These are phyloP conservation scores for Scaptomyza pallida DNA, from an alignment of 1,140 invertebrate genomes.

Conservation along the genomic window DNA sequence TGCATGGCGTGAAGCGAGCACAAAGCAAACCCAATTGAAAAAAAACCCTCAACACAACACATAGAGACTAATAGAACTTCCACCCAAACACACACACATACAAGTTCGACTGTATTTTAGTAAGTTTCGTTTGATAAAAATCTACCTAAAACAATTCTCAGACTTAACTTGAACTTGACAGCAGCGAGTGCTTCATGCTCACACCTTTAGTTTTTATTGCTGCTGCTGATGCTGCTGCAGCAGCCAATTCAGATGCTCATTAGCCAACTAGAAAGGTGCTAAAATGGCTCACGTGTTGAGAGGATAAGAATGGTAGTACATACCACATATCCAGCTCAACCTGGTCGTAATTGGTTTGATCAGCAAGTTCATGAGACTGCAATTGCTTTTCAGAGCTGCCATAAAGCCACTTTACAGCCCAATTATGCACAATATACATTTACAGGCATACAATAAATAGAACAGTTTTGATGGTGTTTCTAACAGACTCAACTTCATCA, in stretches of 20 bases:
- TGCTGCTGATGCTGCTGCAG: neutral
- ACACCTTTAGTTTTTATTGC: slow-evolving; percentile 58
- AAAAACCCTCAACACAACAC: slow-evolving; percentile 22
- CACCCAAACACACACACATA: slow-evolving; percentile 1
- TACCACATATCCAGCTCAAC: slow-evolving; percentile 1
- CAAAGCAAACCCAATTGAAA: slow-evolving; percentile 56
- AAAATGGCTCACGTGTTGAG: slow-evolving; percentile 16
- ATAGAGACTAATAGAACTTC: slow-evolving; percentile 22
- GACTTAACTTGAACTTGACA: slow-evolving; percentile 75
- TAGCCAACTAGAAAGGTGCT: slow-evolving; percentile 41
- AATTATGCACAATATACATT: slow-evolving; percentile 14
- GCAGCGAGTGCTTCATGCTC: slow-evolving; percentile 53
- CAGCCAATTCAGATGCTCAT: slow-evolving; percentile 38
- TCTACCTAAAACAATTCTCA: slow-evolving; percentile 70
- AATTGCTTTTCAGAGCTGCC: slow-evolving; percentile 6
- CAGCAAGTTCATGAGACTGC: slow-evolving; percentile 14
- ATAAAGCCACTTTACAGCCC: slow-evolving; percentile 13
- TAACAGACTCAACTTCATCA: neutral
- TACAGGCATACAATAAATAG: slow-evolving; percentile 1
- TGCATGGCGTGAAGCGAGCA: slow-evolving; percentile 73
- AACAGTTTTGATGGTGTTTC: neutral
- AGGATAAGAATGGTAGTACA: neutral
- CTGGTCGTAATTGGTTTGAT: slow-evolving; percentile 42
- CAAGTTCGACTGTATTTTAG: neutral
- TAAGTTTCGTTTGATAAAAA: slow-evolving; percentile 51